Conservation (phyloP, 2,797 vertebrate species). For the Coreius guichenoti region DNA sequence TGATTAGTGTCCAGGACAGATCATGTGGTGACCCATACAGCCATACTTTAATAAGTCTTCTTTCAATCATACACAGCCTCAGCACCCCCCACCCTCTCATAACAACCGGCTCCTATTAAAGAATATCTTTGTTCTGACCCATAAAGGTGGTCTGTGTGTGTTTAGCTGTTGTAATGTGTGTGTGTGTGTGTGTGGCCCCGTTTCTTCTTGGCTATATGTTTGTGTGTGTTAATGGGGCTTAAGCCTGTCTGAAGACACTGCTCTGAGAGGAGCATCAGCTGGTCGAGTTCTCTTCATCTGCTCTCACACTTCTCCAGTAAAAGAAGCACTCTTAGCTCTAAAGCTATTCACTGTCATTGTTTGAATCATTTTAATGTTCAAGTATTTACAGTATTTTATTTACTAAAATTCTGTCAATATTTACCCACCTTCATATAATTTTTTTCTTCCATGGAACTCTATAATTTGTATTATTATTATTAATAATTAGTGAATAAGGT, state of each 20-base stretch:
- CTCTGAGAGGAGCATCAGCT: background rate
- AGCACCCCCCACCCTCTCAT: background rate
- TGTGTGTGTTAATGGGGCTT: conserved; percentile 21
- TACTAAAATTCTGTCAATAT: background rate
- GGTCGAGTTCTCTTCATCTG: background rate
- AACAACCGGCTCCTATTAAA: background rate
- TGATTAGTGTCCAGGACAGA: conserved; percentile 34
- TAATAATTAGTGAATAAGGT: too few species aligned
- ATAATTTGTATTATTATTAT: background rate
- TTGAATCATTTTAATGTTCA: background rate
- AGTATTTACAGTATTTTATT: background rate
- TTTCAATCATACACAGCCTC: background rate
- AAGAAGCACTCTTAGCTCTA: background rate
- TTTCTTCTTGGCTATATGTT: conserved; percentile 20
- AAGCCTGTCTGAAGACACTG: background rate
- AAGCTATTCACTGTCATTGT: background rate
- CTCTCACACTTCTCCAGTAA: background rate
- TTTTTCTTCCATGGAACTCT: background rate
- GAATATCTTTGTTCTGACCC: conserved; percentile 9
- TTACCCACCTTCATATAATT: background rate
- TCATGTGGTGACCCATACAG: conserved; percentile 18
- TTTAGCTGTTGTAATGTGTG: conserved; percentile 14
- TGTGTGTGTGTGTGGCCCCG: conserved; percentile 1
- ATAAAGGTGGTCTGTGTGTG: conserved; percentile 5
- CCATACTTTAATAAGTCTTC: conserved; percentile 18